Evolutionary conservation across 2,888 invertebrate species (phyloP).

Genomic region (Barypeithes pellucidus): DNA sequence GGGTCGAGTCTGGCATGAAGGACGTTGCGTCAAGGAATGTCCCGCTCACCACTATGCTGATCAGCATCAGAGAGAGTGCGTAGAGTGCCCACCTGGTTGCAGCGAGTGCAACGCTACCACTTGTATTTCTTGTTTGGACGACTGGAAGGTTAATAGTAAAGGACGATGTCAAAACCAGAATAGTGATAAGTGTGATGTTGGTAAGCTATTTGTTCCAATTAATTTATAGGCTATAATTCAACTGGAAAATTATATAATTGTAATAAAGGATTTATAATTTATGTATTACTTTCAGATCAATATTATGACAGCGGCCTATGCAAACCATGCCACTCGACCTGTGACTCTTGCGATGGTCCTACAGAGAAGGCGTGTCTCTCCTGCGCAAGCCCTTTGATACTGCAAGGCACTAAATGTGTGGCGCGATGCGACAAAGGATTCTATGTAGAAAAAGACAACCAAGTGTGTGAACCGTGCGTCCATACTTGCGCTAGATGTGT

Average conservation of each 20-base stretch:
- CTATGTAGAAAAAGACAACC: conserved; percentile 79
- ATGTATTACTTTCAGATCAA: conserved; percentile 74
- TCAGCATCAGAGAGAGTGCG: conserved; percentile 85
- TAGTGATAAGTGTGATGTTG: conserved; percentile 79
- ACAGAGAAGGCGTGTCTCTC: conserved; percentile 83
- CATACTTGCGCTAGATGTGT: conserved; percentile 86
- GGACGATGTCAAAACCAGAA: conserved; percentile 82
- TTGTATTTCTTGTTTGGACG: conserved; percentile 82
- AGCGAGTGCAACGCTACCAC: conserved; percentile 81
- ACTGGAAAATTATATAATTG: too few relatives aligned
- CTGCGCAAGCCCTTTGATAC: conserved; percentile 81
- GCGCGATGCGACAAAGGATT: conserved; percentile 81
- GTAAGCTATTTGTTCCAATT: too few relatives aligned
- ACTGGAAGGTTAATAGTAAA: conserved; percentile 85
- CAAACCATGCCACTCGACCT: conserved; percentile 83
- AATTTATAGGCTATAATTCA: too few relatives aligned
- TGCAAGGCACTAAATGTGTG: conserved; percentile 84
- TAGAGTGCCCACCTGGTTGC: conserved; percentile 86
- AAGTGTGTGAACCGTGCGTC: conserved; percentile 82
- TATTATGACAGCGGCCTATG: conserved; percentile 83
- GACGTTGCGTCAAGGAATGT: conserved; percentile 82
- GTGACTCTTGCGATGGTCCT: conserved; percentile 87
- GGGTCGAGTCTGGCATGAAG: conserved; percentile 81
- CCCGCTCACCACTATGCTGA: conserved; percentile 84
- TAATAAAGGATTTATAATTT: too few relatives aligned